A percentile compares a stretch with the other conserved stretches of the same genome.
Evolutionary conservation across 92 coral and sea anemone genomes (phyloP).

Genomic region (Phenganax marumi): DNA sequence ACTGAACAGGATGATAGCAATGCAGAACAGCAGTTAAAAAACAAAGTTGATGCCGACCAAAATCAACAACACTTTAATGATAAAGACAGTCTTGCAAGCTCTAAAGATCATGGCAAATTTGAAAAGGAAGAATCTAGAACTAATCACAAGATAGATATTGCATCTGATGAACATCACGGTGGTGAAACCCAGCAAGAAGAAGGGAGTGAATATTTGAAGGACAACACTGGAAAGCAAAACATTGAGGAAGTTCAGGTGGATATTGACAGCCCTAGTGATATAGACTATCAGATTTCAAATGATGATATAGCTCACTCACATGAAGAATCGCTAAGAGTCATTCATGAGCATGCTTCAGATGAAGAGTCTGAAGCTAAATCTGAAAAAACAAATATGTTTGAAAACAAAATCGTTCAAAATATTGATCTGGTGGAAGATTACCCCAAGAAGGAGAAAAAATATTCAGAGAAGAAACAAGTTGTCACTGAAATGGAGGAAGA

Average conservation of each 20-base stretch:
- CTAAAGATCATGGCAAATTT: not conserved
- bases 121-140: not conserved
- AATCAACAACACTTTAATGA: not conserved
- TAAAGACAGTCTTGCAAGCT: not conserved
- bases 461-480: not conserved
- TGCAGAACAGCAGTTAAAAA: conserved; percentile 24
- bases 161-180: not conserved
- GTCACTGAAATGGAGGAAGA: not conserved
- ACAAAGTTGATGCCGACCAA: conserved; percentile 4
- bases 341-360: not conserved
- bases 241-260: not conserved
- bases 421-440: not conserved
- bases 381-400: not conserved
- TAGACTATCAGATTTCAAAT: no score
- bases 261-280: not conserved
- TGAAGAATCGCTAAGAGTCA: no score
- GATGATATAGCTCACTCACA: no score
- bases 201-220: not conserved
- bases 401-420: not conserved
- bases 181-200: not conserved
- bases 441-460: not conserved
- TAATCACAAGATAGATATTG: not conserved
- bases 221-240: not conserved
- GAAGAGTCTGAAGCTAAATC: not conserved
- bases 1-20: conserved; percentile 1